Base-by-base conservation (phyloP, 2,888 invertebrate genomes). In the Ophion slaviceki region DNA sequence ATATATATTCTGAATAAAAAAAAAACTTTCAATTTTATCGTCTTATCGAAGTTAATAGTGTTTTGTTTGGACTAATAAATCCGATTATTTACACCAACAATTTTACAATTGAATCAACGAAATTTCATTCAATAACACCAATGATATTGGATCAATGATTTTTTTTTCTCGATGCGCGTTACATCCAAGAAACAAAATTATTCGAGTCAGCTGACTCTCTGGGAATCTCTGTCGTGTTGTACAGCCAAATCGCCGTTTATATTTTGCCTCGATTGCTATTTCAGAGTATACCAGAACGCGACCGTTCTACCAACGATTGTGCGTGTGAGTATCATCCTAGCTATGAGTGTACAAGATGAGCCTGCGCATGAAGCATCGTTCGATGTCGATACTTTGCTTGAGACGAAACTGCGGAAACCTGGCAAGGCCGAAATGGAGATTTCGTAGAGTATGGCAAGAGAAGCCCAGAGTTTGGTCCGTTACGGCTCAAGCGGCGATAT, bases 401-500 rank as follows among this genome's bases (percentile, higher is more conserved):
- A 64, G 53, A n/a, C 53, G n/a, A 64, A 14, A 62, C 6, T 66
- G 36, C 45, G 61, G 17, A 32, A 1, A 57, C 24, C 36, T 36
- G 72, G 28, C 20, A 36, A 83, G 62, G 14, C 68, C 40, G 17
- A 47, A 45, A 67, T 70, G 70, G 59, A 66, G 67, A 80, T 67
- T 78, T 67, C 40, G 57, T 32, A 24, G 8, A 80, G 57, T 64
- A 24, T 40, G 10, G 61, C 57, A 2, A 67, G 74, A 45, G 64
- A 68, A 70, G 53, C 40, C 40, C 24, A 14, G 71, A n/a, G 66
- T 20, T 59, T 45, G 62, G 61, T 70, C 32, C 14, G 66, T 72
- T 76, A 47, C 40, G 70, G 61, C 67, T 85, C 82, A 82, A 79
- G 76, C 82, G 82, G 82, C 75, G 47, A 79, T 79, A 71, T 64